These are phyloP conservation scores for Malacosoma neustria DNA, from an alignment of 2,888 invertebrate genomes.

Conservation along the genomic window DNA sequence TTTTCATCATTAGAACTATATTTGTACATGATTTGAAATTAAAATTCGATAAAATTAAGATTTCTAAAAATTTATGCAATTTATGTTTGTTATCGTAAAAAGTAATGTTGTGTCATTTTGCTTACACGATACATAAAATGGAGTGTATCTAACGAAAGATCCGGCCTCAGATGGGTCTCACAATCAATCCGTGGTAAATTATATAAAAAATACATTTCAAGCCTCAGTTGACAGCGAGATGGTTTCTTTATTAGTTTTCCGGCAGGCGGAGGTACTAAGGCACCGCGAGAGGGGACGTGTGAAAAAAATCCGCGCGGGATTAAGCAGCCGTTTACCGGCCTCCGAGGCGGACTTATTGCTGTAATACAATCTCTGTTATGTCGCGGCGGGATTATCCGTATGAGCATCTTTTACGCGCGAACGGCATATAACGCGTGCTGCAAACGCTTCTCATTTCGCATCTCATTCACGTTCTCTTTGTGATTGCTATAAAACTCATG, in stretches of 20 bases:
- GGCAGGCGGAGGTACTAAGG: slow-evolving; percentile 35
- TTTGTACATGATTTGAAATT: too few species aligned
- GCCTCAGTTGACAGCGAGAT: slow-evolving; percentile 70
- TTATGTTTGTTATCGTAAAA: too few species aligned
- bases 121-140: background rate
- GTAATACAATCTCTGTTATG: slow-evolving; percentile 72
- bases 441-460: slow-evolving; percentile 4
- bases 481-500: background rate
- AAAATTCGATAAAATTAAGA: too few species aligned
- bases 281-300: slow-evolving; percentile 54
- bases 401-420: slow-evolving; percentile 43
- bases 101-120: too few species aligned
- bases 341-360: slow-evolving; percentile 57
- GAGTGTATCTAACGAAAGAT: slow-evolving; percentile 5
- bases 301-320: slow-evolving; percentile 63
- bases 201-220: slow-evolving; percentile 77
- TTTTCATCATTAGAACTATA: too few species aligned
- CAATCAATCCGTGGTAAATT: slow-evolving; percentile 72
- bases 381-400: slow-evolving; percentile 60
- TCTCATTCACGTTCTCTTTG: slow-evolving; percentile 1
- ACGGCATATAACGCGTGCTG: slow-evolving; percentile 16
- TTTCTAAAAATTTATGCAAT: too few species aligned
- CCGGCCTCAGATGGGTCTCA: slow-evolving; percentile 42
- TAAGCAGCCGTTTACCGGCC: slow-evolving; percentile 63
- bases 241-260: slow-evolving; percentile 75